These are phyloP conservation scores for Smutsia temminckii DNA, from an alignment of 2,797 vertebrate species.

Conservation along the genomic window DNA sequence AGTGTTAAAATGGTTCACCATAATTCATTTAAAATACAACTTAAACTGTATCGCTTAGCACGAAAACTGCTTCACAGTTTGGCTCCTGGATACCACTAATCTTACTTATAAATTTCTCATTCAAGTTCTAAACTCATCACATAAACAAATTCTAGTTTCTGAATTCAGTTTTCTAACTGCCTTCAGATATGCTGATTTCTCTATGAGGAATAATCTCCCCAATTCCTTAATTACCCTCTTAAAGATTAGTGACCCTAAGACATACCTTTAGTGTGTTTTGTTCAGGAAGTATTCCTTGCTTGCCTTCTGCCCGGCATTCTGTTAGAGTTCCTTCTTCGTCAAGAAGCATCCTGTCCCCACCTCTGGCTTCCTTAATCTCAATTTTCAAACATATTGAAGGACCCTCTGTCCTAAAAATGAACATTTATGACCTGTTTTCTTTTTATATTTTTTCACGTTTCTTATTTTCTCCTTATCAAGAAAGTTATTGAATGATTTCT, in stretches of 20 bases:
- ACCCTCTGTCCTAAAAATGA: not conserved
- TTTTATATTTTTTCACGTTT: not conserved
- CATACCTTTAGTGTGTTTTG: not conserved
- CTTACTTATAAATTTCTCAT: not conserved
- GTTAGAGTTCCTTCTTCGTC: not conserved
- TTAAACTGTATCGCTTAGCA: not conserved
- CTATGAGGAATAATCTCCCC: not conserved
- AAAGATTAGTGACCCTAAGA: not conserved
- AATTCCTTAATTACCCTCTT: not conserved
- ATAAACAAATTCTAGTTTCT: not conserved
- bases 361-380: not conserved
- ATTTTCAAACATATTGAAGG: not conserved
- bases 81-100: not conserved
- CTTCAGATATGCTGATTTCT: not conserved
- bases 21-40: not conserved
- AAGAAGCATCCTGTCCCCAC: not conserved
- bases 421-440: not conserved
- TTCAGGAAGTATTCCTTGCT: not conserved
- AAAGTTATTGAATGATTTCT: not conserved
- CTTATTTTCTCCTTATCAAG: not conserved
- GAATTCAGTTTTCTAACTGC: not conserved
- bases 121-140: not conserved
- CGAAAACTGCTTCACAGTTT: not conserved
- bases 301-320: not conserved
- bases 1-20: not conserved